Percentiles rank a stretch among this genome's conserved stretches.
phyloP scores from a whole-genome alignment of 2,888 invertebrate species.

The Cotesia congregata region DNA sequence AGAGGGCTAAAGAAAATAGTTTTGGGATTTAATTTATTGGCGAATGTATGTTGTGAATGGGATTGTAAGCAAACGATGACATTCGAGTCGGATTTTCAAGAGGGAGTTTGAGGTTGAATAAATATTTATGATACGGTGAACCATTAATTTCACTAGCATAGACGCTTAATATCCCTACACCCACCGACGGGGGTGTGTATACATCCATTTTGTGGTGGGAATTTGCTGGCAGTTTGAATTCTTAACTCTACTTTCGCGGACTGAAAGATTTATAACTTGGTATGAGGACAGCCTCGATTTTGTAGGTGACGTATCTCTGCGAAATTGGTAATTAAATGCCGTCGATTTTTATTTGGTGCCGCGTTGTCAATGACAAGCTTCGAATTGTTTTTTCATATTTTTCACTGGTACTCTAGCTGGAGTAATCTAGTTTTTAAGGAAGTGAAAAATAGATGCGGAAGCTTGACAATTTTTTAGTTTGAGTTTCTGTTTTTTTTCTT shows the following conservation, averaged over 20 bases:
- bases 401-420: slow-evolving; percentile 25
- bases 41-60: background rate
- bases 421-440: background rate
- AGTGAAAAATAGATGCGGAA: background rate
- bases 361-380: background rate
- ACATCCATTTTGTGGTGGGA: background rate
- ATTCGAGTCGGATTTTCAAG: slow-evolving; percentile 15
- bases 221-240: slow-evolving; percentile 40
- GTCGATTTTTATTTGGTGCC: slow-evolving; percentile 45
- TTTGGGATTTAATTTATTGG: background rate
- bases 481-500: background rate
- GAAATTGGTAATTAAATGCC: slow-evolving; percentile 60
- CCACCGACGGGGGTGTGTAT: background rate
- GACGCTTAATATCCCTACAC: slow-evolving; percentile 17
- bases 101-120: slow-evolving; percentile 32
- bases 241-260: slow-evolving; percentile 40
- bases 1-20: background rate
- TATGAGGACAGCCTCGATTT: slow-evolving; percentile 30
- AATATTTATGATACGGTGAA: slow-evolving; percentile 47
- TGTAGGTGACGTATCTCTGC: slow-evolving; percentile 52
- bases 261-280: slow-evolving; percentile 54
- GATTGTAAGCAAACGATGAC: slow-evolving; percentile 5
- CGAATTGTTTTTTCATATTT: background rate
- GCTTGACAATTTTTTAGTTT: background rate
- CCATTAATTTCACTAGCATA: slow-evolving; percentile 43